Evolutionary conservation across 2,888 invertebrate species (phyloP).

Genomic region (Camponotus fellah): DNA sequence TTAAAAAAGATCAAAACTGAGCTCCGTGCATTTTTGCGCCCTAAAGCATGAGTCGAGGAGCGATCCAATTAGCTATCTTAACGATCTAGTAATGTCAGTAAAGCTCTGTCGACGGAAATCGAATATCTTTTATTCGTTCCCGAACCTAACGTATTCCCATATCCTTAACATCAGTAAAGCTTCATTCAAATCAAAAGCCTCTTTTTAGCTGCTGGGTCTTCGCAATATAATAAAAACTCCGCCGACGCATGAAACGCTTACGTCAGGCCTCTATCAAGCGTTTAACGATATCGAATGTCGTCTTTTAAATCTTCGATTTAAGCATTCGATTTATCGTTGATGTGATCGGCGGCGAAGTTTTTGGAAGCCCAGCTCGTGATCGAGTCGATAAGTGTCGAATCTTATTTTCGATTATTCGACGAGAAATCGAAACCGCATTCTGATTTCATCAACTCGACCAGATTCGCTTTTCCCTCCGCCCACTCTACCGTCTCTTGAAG

Average conservation of each 20-base stretch:
- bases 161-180: slow-evolving; percentile 57
- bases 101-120: slow-evolving; percentile 70
- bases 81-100: slow-evolving; percentile 78
- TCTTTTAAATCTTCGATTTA: not conserved
- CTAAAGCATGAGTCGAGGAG: slow-evolving; percentile 45
- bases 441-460: slow-evolving; percentile 8
- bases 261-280: not conserved
- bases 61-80: slow-evolving; percentile 75
- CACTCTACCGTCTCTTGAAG: slow-evolving; percentile 85
- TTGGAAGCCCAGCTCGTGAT: slow-evolving; percentile 30
- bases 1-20: slow-evolving; percentile 16
- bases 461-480: slow-evolving; percentile 9
- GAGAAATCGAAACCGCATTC: slow-evolving; percentile 1
- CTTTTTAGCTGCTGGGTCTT: slow-evolving; percentile 60
- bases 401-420: not conserved
- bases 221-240: slow-evolving; percentile 19
- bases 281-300: not conserved
- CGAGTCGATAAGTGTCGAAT: slow-evolving; percentile 4
- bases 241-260: slow-evolving; percentile 10
- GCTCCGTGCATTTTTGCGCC: not conserved
- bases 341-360: not conserved
- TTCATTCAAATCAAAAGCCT: slow-evolving; percentile 64
- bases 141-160: not conserved
- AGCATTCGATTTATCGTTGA: slow-evolving; percentile 1
- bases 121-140: slow-evolving; percentile 16